Percentiles rank a stretch among this genome's conserved stretches.
Evolutionary conservation across 2,797 vertebrate species (phyloP).

Genomic region (Schizopygopsis pylzovi): DNA sequence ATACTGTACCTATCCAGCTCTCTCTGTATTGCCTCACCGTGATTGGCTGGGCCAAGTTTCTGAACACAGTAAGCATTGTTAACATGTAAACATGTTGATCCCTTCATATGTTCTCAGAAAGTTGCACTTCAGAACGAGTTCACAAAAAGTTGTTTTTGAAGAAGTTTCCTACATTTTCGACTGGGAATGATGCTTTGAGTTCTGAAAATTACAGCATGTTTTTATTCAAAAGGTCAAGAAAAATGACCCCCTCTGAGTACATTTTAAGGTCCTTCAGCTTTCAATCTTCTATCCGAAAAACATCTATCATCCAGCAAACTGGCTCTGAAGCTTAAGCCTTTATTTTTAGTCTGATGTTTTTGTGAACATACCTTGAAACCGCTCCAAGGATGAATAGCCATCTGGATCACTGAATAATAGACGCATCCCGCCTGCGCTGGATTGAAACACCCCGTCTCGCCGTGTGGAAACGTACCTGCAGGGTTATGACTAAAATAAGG

Average conservation of each 20-base stretch:
- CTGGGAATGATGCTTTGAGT: background rate
- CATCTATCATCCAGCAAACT: slow-evolving; percentile 9
- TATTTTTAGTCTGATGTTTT: slow-evolving; percentile 36
- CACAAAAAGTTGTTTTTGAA: background rate
- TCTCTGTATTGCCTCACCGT: background rate
- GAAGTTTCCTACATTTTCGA: background rate
- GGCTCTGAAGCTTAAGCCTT: slow-evolving; percentile 20
- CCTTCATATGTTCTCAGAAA: background rate
- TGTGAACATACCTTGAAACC: slow-evolving; percentile 22
- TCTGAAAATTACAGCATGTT: background rate
- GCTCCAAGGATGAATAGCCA: slow-evolving; percentile 34
- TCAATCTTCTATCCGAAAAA: background rate
- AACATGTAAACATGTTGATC: background rate
- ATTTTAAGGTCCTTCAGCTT: background rate
- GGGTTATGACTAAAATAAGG: slow-evolving; percentile 16
- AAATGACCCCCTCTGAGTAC: background rate
- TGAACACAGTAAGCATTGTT: background rate
- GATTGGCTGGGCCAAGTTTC: background rate
- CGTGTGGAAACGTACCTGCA: background rate
- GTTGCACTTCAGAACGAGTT: background rate
- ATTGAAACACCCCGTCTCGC: slow-evolving; percentile 1
- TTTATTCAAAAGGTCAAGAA: background rate
- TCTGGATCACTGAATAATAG: slow-evolving; percentile 39
- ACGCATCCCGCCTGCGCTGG: background rate
- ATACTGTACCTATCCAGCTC: background rate